Conservation (phyloP, 2,113 vertebrate species). For the Anhinga rufa region DNA sequence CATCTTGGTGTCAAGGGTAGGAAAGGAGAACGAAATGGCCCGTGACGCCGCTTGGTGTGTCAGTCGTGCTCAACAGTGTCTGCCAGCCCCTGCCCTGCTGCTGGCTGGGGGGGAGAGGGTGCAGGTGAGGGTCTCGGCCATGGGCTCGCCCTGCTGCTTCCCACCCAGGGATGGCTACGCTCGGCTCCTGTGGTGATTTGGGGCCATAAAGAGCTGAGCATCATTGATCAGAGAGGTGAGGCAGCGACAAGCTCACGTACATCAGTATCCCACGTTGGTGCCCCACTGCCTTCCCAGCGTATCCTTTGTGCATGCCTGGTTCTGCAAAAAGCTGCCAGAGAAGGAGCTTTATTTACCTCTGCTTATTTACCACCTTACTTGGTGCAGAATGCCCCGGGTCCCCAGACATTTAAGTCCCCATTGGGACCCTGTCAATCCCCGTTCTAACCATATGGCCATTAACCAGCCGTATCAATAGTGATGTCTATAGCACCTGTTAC, state of each 20-base stretch:
- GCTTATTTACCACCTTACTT: neutral
- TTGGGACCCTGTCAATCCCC: neutral
- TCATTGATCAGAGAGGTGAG: neutral
- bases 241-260: neutral
- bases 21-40: neutral
- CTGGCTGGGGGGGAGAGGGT: neutral
- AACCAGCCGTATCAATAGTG: neutral
- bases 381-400: neutral
- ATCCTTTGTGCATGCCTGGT: neutral
- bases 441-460: neutral
- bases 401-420: neutral
- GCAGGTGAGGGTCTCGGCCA: neutral
- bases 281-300: neutral
- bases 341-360: neutral
- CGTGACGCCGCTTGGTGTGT: fast-evolving
- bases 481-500: neutral
- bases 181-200: neutral
- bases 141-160: neutral
- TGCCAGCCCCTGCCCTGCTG: neutral
- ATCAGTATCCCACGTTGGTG: fast-evolving
- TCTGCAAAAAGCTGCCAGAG: neutral
- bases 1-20: neutral
- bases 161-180: neutral
- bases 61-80: fast-evolving
- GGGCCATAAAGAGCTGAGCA: neutral